Conservation (phyloP, 2,113 vertebrate genomes). For the Oreamnos americanus region DNA sequence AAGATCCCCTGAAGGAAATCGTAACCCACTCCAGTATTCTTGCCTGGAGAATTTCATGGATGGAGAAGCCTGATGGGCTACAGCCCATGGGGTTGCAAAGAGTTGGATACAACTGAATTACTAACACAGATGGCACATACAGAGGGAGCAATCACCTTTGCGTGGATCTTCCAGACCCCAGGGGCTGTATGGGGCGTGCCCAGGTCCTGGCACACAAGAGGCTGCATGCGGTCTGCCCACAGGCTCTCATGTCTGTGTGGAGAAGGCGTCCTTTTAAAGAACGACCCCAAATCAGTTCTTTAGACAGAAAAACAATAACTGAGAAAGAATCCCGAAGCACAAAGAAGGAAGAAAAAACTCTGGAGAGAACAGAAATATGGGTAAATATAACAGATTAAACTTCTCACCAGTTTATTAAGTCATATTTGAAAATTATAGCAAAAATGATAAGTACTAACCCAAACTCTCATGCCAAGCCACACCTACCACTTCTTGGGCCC, state of each 20-base stretch:
- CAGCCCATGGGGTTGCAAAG: not conserved
- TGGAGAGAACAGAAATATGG: not conserved
- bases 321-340: not conserved
- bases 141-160: not conserved
- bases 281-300: not conserved
- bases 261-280: not conserved
- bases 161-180: not conserved
- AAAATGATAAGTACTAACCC: not conserved
- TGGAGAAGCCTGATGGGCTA: not conserved
- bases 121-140: not conserved
- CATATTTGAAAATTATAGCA: not conserved
- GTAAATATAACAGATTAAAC: not conserved
- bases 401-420: not conserved
- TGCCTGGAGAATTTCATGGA: not conserved
- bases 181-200: not conserved
- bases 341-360: not conserved
- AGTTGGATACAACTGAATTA: not conserved
- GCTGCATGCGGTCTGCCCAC: fast-evolving
- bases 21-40: not conserved
- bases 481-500: too few relatives aligned
- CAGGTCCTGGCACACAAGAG: not conserved
- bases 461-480: not conserved
- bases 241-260: not conserved
- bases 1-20: not conserved
- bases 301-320: not conserved